Percentiles rank a stretch among this genome's conserved stretches.
Conservation (phyloP, 2,888 invertebrate species). For the Caprella mutica region DNA sequence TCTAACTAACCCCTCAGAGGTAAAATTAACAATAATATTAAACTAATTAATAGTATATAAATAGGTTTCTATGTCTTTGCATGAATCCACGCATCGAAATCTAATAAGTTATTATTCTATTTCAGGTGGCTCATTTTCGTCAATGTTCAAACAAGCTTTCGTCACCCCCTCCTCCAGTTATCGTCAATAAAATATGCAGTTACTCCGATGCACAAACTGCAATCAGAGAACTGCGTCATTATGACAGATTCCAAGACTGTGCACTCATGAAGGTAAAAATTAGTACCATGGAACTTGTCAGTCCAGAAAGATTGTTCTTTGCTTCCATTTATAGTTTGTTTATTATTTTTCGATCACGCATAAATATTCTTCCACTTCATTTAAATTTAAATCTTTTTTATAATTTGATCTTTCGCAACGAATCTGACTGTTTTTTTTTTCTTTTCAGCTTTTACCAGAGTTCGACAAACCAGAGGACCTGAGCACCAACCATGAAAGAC, state of each 20-base stretch:
- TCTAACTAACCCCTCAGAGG: conserved; percentile 84
- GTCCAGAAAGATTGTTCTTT: too few relatives aligned
- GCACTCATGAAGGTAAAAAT: conserved; percentile 63
- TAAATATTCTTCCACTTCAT: too few relatives aligned
- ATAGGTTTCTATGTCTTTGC: not conserved
- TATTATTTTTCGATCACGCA: too few relatives aligned
- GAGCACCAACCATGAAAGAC: not conserved
- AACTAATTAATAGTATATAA: not conserved
- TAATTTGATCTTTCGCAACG: not conserved
- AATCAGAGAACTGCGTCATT: conserved; percentile 86
- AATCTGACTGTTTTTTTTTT: not conserved
- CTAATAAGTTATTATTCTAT: not conserved
- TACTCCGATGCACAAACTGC: too few relatives aligned
- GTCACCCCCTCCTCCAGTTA: too few relatives aligned
- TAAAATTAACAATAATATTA: conserved; percentile 35
- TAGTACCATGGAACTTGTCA: too few relatives aligned
- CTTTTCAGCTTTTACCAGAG: conserved; percentile 6
- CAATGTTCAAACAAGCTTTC: too few relatives aligned
- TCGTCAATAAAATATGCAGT: too few relatives aligned
- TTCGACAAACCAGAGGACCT: not conserved
- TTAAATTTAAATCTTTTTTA: not conserved
- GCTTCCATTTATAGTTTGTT: too few relatives aligned
- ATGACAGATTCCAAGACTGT: conserved; percentile 92
- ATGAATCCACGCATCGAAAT: not conserved
- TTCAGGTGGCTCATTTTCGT: conserved; percentile 65